These are phyloP conservation scores for Philypnodon macrostomus DNA, from an alignment of 2,797 vertebrate genomes.

Conservation along the genomic window DNA sequence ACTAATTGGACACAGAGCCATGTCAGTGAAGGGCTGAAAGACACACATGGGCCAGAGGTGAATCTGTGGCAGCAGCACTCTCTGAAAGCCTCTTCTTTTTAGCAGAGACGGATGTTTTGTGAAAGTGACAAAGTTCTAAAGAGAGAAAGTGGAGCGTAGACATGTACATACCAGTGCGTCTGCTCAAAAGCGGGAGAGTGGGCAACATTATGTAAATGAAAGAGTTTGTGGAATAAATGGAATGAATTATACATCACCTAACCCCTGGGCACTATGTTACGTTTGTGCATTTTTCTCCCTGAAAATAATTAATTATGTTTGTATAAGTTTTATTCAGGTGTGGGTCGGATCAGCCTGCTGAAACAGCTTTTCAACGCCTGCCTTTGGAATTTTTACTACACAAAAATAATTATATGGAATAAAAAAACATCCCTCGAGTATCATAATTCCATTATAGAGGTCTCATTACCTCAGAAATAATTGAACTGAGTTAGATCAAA, in stretches of 20 bases:
- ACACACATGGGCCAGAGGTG: conserved; percentile 58
- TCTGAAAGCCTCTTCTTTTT: conserved; percentile 22
- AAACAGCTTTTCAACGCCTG: conserved; percentile 31
- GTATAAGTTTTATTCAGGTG: conserved; percentile 37
- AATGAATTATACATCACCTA: conserved; percentile 37
- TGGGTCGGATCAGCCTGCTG: conserved; percentile 16
- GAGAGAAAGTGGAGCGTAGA: conserved; percentile 19
- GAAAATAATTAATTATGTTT: conserved; percentile 47
- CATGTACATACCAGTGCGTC: not conserved
- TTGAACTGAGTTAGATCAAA: conserved; percentile 30
- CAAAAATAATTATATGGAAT: conserved; percentile 28
- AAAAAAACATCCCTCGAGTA: conserved; percentile 28
- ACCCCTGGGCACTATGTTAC: conserved; percentile 24
- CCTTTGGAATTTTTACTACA: conserved; percentile 24
- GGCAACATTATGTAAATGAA: conserved; percentile 53
- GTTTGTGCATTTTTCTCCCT: conserved; percentile 21
- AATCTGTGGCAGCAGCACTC: conserved; percentile 40
- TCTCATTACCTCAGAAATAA: conserved; percentile 37
- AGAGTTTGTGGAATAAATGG: conserved; percentile 54
- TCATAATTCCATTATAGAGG: conserved; percentile 24
- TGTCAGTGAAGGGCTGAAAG: conserved; percentile 13
- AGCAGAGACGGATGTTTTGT: conserved; percentile 21
- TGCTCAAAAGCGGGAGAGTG: conserved; percentile 3
- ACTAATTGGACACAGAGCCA: conserved; percentile 1
- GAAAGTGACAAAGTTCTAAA: conserved; percentile 36